A percentile compares a stretch with the other conserved stretches of the same genome.
Evolutionary conservation across 53 echinoderm and acorn worm species (phyloP).

Genomic region (Paelopatides confundens): DNA sequence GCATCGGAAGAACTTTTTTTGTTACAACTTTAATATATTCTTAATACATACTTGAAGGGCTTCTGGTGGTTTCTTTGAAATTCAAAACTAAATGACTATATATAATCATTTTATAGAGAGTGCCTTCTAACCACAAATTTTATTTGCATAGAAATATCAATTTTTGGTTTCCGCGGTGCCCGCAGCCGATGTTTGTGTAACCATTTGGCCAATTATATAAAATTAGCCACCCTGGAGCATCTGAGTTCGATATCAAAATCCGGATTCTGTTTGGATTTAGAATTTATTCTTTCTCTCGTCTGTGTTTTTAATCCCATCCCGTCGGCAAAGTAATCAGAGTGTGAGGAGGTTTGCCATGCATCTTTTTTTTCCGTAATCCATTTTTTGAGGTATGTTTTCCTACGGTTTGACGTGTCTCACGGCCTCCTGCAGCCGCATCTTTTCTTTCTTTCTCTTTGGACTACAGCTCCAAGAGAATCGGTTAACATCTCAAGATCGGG

Average conservation of each 20-base stretch:
- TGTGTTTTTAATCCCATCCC: neutral
- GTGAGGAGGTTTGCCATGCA: neutral
- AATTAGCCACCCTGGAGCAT: constrained; percentile 23
- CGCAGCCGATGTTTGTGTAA: constrained; percentile 15
- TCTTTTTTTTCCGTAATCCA: constrained; percentile 17
- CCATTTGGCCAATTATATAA: constrained; percentile 29
- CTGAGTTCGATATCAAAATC: constrained; percentile 16
- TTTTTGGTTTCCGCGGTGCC: neutral
- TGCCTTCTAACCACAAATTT: neutral
- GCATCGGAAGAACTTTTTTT: neutral
- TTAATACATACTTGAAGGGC: no score
- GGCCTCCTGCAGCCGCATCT: neutral
- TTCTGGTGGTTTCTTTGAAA: neutral
- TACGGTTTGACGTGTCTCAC: neutral
- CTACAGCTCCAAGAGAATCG: neutral
- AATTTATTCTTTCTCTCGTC: neutral
- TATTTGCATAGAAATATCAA: constrained; percentile 30
- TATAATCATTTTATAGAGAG: neutral
- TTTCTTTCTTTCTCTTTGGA: no score
- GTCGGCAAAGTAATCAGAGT: neutral
- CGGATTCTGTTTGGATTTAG: constrained; percentile 5
- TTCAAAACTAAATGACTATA: neutral
- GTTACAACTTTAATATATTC: neutral
- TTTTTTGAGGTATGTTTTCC: neutral
- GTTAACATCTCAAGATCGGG: neutral